Percentiles rank a stretch among this genome's conserved stretches.
phyloP scores from a whole-genome alignment of 2,113 vertebrate species.

The Irena cyanogastra region DNA sequence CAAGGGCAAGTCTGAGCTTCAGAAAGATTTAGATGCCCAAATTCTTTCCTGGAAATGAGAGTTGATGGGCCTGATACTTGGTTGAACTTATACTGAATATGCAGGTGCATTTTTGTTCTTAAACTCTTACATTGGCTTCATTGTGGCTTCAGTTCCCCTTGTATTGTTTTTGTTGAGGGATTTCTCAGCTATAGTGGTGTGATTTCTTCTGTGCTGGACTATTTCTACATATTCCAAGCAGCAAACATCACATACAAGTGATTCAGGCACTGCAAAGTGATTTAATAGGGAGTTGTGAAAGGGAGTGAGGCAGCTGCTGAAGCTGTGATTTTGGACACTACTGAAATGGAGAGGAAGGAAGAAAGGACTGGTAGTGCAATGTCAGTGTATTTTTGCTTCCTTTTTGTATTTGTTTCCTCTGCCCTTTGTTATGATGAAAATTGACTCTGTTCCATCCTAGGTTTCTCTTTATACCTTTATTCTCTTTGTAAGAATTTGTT shows the following conservation, averaged over 20 bases:
- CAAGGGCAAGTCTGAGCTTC: not conserved
- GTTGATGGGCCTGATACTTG: not conserved
- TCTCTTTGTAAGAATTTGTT: not conserved
- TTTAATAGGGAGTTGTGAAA: not conserved
- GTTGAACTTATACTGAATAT: not conserved
- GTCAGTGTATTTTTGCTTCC: not conserved
- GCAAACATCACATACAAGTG: not conserved
- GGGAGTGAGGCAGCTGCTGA: not conserved
- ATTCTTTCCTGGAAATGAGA: not conserved
- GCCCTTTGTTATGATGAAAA: not conserved
- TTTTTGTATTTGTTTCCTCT: not conserved
- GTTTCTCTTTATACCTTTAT: not conserved
- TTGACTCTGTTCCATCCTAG: not conserved
- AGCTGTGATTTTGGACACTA: not conserved
- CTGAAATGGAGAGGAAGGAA: not conserved
- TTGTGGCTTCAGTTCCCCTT: not conserved
- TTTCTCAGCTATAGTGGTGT: not conserved
- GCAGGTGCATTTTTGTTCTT: not conserved
- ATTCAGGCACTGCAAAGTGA: not conserved
- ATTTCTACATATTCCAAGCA: not conserved
- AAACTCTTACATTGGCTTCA: not conserved
- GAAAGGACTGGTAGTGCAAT: not conserved
- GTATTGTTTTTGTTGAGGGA: not conserved
- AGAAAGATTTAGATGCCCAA: not conserved
- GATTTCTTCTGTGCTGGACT: not conserved